Base-by-base conservation (phyloP, 2,888 invertebrate genomes). In the Macroteleia sp. region DNA sequence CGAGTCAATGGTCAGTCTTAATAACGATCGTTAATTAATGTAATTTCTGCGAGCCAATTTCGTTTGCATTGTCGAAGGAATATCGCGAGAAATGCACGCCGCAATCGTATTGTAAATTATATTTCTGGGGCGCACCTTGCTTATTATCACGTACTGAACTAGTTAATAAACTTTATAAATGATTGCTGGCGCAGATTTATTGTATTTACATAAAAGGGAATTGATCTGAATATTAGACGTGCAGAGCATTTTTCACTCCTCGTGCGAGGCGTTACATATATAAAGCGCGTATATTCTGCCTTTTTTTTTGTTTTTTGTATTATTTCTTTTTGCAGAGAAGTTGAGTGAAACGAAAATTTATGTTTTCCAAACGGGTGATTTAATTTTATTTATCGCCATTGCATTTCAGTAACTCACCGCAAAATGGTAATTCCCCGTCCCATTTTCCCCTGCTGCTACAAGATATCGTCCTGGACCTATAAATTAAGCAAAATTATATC, bases 351-450 rank as follows among this genome's bases (percentile, higher is more conserved):
- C 17, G 6, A 16, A 50, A 41, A 34, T 41, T 14, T 39, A 20
- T 36, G 22, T 36, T 25, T 28, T n/a, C n/a, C n/a, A 14, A 14
- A 25, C 2, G 44, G 14, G 25, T 32, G 30, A 36, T 34, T 36
- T 9, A 36, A 36, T 20, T 36, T 52, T 34, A 36, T 20, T 52
- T 32, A 28, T 4, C 12, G 5, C 32, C 42, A 8, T 32, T 42
- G n/a, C 30, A 8, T 42, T 30, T 6, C 32, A 8, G n/a, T 8
- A 41, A 90, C 93, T 94, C 92, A 95, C 97, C 97, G 91, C 97
- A 97, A 91, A 97, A 96, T 22, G 97, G 96, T 52, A 95, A 91
- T 44, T 97, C 96, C 5, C 95, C 95, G 25, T 95, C 95, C 97
- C 97, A 97, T 87, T 94, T 94, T 36, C 95, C 96, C 61, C 93